Conservation (phyloP, 1,140 invertebrate genomes). For the Heterodera carotae region DNA sequence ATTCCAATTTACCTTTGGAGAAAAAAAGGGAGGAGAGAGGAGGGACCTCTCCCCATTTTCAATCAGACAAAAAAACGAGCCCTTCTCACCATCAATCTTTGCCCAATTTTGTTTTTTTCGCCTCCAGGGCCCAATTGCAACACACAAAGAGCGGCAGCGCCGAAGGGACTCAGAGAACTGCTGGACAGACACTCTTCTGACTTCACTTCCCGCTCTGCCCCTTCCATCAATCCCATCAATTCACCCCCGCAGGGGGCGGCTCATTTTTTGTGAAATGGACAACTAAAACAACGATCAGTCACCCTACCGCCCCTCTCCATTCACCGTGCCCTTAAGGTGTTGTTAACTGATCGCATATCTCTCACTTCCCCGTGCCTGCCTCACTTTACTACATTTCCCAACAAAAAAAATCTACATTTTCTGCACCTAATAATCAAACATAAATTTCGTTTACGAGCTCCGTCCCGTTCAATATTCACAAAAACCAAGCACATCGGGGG, state of each 20-base stretch:
- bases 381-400: neutral
- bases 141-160: neutral
- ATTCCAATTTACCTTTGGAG: neutral
- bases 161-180: neutral
- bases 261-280: slow-evolving; percentile 8
- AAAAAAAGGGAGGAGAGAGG: neutral
- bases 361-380: too few species aligned
- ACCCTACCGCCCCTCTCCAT: neutral
- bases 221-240: neutral
- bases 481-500: too few species aligned
- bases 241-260: neutral
- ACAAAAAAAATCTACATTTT: neutral
- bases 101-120: neutral
- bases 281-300: slow-evolving; percentile 19
- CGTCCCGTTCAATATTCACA: too few species aligned
- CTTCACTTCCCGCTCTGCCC: too few species aligned
- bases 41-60: neutral
- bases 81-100: neutral
- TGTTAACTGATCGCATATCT: neutral
- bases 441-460: too few species aligned
- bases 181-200: neutral
- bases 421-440: too few species aligned
- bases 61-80: neutral
- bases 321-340: neutral
- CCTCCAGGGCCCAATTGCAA: neutral